phyloP scores from a whole-genome alignment of 2,113 vertebrate genomes.

The Caloenas nicobarica region DNA sequence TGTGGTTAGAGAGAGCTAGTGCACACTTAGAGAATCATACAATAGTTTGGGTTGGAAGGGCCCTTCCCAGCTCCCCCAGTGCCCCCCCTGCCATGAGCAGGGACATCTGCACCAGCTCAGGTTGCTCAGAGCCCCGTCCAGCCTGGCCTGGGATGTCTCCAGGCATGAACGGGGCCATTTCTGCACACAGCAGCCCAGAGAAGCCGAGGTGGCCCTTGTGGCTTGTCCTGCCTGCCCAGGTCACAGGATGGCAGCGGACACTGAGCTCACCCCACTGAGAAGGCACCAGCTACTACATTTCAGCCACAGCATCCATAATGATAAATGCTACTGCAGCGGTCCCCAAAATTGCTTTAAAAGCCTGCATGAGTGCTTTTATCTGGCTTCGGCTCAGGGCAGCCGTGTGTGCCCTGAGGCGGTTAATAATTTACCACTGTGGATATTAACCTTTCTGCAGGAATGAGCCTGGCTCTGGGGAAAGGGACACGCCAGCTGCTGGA shows the following conservation, averaged over 20 bases:
- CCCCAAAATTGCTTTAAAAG: not conserved
- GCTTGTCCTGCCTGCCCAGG: not conserved
- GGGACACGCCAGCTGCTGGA: not conserved
- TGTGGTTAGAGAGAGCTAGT: constrained; percentile 27
- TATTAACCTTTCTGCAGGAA: not conserved
- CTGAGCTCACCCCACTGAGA: accelerated
- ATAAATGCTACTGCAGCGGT: not conserved
- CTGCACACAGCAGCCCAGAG: not conserved
- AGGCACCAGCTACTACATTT: not conserved
- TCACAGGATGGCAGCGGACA: not conserved
- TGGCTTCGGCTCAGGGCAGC: not conserved
- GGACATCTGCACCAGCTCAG: too few species aligned
- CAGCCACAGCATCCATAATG: accelerated
- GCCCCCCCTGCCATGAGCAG: too few species aligned
- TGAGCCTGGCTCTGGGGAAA: not conserved
- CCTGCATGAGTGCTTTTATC: not conserved
- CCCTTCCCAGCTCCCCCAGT: too few species aligned
- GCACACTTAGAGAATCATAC: not conserved
- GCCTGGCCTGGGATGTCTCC: too few species aligned
- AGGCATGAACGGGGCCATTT: not conserved
- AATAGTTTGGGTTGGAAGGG: too few species aligned
- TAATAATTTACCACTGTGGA: not conserved
- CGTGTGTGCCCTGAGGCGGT: not conserved
- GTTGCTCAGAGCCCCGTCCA: too few species aligned
- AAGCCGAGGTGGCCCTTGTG: accelerated